phyloP scores from a whole-genome alignment of 2,797 vertebrate species.

The Hyperoplus lanceolatus region DNA sequence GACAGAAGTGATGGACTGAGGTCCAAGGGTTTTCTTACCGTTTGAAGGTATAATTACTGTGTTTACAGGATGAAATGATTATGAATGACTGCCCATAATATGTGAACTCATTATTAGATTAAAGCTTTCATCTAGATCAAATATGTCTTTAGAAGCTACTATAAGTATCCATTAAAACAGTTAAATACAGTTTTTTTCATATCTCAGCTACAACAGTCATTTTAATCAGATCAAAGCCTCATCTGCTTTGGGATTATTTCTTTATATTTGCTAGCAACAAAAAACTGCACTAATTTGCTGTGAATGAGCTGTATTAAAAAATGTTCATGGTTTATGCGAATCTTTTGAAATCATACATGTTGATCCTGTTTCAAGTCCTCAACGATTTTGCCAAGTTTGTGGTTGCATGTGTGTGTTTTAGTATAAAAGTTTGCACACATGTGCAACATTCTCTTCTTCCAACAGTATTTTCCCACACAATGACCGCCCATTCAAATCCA shows the following conservation, averaged over 20 bases:
- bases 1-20: slow-evolving; percentile 27
- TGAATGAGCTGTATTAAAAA: slow-evolving; percentile 37
- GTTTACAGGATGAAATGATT: slow-evolving; percentile 9
- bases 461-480: slow-evolving; percentile 76
- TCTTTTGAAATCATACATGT: slow-evolving; percentile 49
- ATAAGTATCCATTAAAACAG: slow-evolving; percentile 8
- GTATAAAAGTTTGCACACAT: slow-evolving; percentile 21
- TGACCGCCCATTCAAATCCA: slow-evolving; percentile 83
- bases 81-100: neutral
- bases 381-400: slow-evolving; percentile 29
- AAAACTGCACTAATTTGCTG: slow-evolving; percentile 16
- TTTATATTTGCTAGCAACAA: slow-evolving; percentile 19
- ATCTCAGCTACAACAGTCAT: slow-evolving; percentile 3
- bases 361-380: slow-evolving; percentile 24
- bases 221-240: neutral
- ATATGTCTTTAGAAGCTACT: slow-evolving; percentile 8
- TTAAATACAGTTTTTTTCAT: neutral
- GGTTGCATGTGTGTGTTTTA: slow-evolving; percentile 1
- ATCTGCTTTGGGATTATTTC: slow-evolving; percentile 4
- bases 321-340: slow-evolving; percentile 27
- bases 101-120: slow-evolving; percentile 26
- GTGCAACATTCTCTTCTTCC: slow-evolving; percentile 48
- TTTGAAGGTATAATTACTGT: slow-evolving; percentile 24
- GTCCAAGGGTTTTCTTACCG: slow-evolving; percentile 3
- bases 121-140: slow-evolving; percentile 24